These are phyloP conservation scores for Anoplophora glabripennis DNA, from an alignment of 1,140 invertebrate genomes.

Conservation along the genomic window DNA sequence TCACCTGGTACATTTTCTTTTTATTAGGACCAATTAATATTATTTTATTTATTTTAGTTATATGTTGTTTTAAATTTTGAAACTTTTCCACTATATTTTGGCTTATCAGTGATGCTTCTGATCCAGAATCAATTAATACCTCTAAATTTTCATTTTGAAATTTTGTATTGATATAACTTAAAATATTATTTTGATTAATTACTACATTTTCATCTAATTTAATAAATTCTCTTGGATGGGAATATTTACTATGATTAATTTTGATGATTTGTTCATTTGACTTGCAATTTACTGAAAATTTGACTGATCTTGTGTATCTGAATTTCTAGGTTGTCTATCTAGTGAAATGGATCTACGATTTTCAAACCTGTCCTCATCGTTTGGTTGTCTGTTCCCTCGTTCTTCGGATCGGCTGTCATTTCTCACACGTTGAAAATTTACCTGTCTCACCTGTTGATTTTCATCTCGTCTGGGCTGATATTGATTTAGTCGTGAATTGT, in stretches of 20 bases:
- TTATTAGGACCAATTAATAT: no score
- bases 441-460: neutral
- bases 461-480: no score
- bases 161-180: neutral
- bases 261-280: neutral
- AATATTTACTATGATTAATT: neutral
- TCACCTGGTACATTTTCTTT: no score
- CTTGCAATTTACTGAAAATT: neutral
- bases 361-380: neutral
- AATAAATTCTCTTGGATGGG: slow-evolving; percentile 2
- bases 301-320: neutral
- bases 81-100: neutral
- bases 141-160: neutral
- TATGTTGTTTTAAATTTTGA: no score
- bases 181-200: neutral
- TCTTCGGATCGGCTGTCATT: neutral
- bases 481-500: neutral
- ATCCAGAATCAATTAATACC: neutral
- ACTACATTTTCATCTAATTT: neutral
- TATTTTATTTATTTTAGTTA: no score
- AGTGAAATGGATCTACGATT: neutral
- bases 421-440: neutral
- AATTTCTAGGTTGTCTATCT: no score
- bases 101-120: neutral
- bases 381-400: neutral